Conservation (phyloP, 2,113 vertebrate species). For the Apistogramma diplotaenia region DNA sequence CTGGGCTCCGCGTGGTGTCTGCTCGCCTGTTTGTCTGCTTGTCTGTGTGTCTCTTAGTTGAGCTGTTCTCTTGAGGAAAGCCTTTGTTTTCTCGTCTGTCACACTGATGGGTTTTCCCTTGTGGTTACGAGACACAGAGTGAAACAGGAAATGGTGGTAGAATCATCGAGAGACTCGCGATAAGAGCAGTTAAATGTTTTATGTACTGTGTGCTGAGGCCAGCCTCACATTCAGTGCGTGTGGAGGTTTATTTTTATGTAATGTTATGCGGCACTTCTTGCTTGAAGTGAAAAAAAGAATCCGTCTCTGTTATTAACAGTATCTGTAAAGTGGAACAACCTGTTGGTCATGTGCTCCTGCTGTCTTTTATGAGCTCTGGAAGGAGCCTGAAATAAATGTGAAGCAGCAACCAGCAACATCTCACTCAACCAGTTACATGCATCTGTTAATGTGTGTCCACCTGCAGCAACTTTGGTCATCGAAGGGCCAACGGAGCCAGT, state of each 20-base stretch:
- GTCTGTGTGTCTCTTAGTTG: neutral
- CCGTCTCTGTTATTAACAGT: neutral
- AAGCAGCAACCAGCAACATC: neutral
- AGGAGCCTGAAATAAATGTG: conserved; percentile 12
- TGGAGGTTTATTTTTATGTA: neutral
- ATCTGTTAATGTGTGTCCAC: conserved; percentile 52
- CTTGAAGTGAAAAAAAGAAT: neutral
- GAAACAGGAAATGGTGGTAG: conserved; percentile 12
- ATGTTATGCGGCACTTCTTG: neutral
- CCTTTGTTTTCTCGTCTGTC: conserved; percentile 27
- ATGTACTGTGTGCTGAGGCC: neutral
- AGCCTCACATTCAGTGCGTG: neutral
- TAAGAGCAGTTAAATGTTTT: neutral
- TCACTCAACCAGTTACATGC: conserved; percentile 24
- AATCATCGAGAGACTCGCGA: neutral
- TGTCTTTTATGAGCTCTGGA: neutral
- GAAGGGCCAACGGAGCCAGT: conserved; percentile 62
- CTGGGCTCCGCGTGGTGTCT: neutral
- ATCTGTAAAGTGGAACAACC: conserved; percentile 8
- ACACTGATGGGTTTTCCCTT: conserved; percentile 19
- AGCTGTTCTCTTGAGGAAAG: conserved; percentile 21
- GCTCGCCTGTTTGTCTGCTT: neutral
- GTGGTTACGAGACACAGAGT: neutral
- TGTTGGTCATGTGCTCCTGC: conserved; percentile 15
- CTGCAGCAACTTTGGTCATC: conserved; percentile 69